Evolutionary conservation across 2,888 invertebrate genomes (phyloP).

Genomic region (Nycteola revayana): DNA sequence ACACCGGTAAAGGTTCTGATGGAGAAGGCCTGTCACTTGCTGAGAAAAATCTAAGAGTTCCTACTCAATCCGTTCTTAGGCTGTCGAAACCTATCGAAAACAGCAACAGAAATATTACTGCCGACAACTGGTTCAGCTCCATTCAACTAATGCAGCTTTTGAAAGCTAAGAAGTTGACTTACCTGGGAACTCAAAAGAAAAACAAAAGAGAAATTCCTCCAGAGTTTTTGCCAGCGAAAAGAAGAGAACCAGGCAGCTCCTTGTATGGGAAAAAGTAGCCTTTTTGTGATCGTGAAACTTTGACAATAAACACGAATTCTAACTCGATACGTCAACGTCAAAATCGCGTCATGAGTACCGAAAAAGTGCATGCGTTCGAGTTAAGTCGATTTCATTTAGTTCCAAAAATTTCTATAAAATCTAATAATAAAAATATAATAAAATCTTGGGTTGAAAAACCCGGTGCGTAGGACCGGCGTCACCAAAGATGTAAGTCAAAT

Average conservation of each 20-base stretch:
- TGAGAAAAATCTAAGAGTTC: too few relatives aligned
- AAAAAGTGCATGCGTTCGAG: background rate
- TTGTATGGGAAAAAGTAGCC: background rate
- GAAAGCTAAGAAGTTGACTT: slow-evolving; percentile 18
- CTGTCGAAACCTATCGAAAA: slow-evolving; percentile 16
- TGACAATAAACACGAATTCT: background rate
- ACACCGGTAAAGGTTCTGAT: too few relatives aligned
- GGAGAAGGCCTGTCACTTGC: too few relatives aligned
- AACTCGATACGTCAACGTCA: background rate
- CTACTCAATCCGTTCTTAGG: slow-evolving; percentile 2
- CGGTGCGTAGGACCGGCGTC: too few relatives aligned
- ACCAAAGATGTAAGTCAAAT: too few relatives aligned
- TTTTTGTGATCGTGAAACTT: background rate
- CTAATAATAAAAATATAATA: too few relatives aligned
- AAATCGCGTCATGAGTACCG: background rate
- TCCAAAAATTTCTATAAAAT: too few relatives aligned
- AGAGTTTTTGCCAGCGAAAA: slow-evolving; percentile 16
- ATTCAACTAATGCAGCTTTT: slow-evolving; percentile 21
- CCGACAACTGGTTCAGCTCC: slow-evolving; percentile 32
- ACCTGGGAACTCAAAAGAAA: slow-evolving; percentile 26
- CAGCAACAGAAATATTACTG: slow-evolving; percentile 19
- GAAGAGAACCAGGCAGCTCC: slow-evolving; percentile 8
- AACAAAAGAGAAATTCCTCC: slow-evolving; percentile 23
- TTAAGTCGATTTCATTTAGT: background rate
- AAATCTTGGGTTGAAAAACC: too few relatives aligned